Evolutionary conservation across 2,113 vertebrate genomes (phyloP).

Genomic region (Mormyrus iriodes): DNA sequence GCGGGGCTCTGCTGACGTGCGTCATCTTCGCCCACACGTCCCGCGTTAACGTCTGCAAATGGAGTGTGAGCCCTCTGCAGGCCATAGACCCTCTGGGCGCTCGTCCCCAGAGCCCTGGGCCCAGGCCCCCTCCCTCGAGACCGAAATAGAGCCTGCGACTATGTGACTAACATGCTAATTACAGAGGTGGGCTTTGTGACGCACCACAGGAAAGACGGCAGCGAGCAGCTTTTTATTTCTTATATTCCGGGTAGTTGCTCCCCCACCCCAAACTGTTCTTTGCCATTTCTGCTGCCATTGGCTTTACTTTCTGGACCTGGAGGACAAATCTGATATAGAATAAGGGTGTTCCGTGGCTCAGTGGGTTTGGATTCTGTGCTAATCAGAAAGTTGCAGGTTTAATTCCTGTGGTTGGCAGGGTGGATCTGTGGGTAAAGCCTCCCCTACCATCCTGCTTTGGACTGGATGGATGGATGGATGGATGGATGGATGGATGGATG

Average conservation of each 20-base stretch:
- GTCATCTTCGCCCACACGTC: neutral
- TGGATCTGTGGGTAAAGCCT: neutral
- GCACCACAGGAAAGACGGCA: conserved; percentile 21
- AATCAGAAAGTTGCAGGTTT: neutral
- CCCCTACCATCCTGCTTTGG: neutral
- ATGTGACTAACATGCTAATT: conserved; percentile 44
- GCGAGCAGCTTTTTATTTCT: neutral
- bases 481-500: neutral
- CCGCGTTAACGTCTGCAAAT: neutral
- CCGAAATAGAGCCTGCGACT: conserved; percentile 32
- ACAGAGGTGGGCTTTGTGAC: conserved; percentile 32
- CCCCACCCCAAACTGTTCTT: neutral
- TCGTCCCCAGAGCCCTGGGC: neutral
- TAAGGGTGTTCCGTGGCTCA: neutral
- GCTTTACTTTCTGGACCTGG: neutral
- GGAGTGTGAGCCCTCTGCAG: neutral
- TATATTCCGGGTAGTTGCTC: neutral
- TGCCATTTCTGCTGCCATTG: neutral
- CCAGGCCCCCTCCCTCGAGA: neutral
- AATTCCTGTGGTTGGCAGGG: neutral
- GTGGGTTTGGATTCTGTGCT: neutral
- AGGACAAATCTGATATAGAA: neutral
- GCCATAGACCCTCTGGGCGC: neutral
- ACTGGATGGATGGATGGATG: neutral
- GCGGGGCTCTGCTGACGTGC: neutral